These are phyloP conservation scores for Passer domesticus DNA, from an alignment of 2,113 vertebrate genomes.

Conservation along the genomic window DNA sequence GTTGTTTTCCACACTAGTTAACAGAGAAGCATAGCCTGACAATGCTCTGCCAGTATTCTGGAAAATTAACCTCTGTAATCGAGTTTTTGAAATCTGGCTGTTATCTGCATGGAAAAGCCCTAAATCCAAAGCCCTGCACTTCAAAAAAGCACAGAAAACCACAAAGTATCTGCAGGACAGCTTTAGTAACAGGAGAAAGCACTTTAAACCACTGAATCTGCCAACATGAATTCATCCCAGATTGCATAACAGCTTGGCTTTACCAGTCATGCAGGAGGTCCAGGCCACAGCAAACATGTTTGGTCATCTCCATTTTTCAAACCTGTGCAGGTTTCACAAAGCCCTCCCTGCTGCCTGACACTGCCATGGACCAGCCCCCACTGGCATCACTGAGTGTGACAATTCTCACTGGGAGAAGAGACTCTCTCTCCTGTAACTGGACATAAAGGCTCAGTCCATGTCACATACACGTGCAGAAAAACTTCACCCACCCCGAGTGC, in stretches of 20 bases:
- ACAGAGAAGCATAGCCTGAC: background rate
- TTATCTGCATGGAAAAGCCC: conserved; percentile 18
- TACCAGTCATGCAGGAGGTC: background rate
- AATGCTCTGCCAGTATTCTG: background rate
- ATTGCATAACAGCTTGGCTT: background rate
- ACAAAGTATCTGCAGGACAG: background rate
- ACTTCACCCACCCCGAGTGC: background rate
- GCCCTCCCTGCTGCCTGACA: background rate
- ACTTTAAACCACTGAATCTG: conserved; percentile 8
- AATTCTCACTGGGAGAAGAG: background rate
- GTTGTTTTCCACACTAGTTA: background rate
- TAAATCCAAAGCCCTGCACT: conserved; percentile 6
- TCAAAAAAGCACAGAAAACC: conserved; percentile 5
- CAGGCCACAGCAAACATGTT: background rate
- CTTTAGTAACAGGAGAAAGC: background rate
- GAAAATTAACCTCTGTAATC: background rate
- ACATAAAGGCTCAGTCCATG: background rate
- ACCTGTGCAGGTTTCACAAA: background rate
- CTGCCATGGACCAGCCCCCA: rapidly evolving
- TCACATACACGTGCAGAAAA: background rate
- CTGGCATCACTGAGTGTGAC: rapidly evolving
- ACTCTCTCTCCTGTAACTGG: background rate
- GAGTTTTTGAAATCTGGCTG: background rate
- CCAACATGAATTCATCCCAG: background rate
- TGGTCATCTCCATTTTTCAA: background rate